Evolutionary conservation across 2,113 vertebrate genomes (phyloP).

Genomic region (Sula dactylatra): DNA sequence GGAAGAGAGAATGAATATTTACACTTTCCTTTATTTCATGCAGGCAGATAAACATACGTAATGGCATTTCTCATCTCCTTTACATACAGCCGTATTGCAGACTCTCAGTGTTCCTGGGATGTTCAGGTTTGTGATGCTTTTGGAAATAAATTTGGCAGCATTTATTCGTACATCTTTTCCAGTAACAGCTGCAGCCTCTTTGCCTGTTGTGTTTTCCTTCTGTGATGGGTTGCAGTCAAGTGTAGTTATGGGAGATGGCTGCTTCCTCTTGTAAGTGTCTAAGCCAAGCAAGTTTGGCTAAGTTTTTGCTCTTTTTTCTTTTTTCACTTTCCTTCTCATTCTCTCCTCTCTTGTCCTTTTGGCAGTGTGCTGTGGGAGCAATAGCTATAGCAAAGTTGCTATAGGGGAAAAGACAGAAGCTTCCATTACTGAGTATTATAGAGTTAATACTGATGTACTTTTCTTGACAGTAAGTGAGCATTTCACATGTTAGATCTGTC

Average conservation of each 20-base stretch:
- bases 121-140: constrained; percentile 53
- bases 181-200: constrained; percentile 56
- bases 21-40: neutral
- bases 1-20: neutral
- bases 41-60: neutral
- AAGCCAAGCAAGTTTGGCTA: constrained; percentile 50
- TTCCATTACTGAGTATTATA: neutral
- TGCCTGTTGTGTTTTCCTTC: constrained; percentile 64
- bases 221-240: constrained; percentile 55
- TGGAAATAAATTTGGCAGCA: constrained; percentile 54
- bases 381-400: neutral
- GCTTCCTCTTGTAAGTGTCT: neutral
- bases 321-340: neutral
- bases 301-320: constrained; percentile 2
- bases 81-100: neutral
- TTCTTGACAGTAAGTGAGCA: neutral
- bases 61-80: constrained; percentile 4
- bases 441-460: neutral
- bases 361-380: neutral
- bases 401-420: neutral
- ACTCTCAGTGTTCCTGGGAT: constrained; percentile 4
- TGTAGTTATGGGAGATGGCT: constrained; percentile 33
- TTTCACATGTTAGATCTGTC: neutral
- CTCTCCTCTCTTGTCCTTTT: neutral
- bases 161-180: neutral